Conservation (phyloP, 2,888 invertebrate genomes). For the Ferrisia virgata region DNA sequence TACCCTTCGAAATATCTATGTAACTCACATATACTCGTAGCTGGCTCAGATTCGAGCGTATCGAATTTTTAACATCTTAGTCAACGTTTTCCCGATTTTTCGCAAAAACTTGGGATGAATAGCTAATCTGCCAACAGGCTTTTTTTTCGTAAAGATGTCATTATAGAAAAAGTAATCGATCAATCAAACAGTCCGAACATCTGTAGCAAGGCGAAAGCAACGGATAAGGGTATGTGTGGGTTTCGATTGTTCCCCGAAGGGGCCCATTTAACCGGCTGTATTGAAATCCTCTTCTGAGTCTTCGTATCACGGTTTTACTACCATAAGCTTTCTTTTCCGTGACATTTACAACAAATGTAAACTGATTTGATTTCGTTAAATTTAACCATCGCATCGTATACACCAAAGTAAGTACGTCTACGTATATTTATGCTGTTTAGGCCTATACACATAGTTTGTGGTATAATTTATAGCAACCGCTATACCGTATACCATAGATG, state of each 20-base stretch:
- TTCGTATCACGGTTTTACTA: slow-evolving; percentile 34
- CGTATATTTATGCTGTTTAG: too few species aligned
- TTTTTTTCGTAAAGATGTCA: slow-evolving; percentile 39
- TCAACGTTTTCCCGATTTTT: slow-evolving; percentile 27
- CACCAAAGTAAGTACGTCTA: too few species aligned
- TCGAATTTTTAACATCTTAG: slow-evolving; percentile 29
- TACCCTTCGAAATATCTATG: neutral
- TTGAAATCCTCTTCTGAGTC: slow-evolving; percentile 44
- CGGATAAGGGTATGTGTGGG: slow-evolving; percentile 41
- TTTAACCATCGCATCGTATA: slow-evolving; percentile 15
- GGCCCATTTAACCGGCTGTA: slow-evolving; percentile 41
- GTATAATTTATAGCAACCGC: neutral
- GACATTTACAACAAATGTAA: slow-evolving; percentile 38
- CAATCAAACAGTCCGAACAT: slow-evolving; percentile 44
- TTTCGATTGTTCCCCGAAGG: slow-evolving; percentile 44
- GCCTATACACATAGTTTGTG: too few species aligned
- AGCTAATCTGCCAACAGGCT: slow-evolving; percentile 40
- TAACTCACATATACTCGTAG: neutral
- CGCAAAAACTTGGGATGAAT: slow-evolving; percentile 35
- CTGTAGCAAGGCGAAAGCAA: slow-evolving; percentile 35
- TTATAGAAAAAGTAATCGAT: slow-evolving; percentile 44
- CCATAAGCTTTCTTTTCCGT: slow-evolving; percentile 29
- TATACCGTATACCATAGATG: neutral
- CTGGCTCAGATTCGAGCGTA: neutral
- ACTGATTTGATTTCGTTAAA: slow-evolving; percentile 26